Evolutionary conservation across 2,113 vertebrate genomes (phyloP).

Genomic region (Lontra canadensis): DNA sequence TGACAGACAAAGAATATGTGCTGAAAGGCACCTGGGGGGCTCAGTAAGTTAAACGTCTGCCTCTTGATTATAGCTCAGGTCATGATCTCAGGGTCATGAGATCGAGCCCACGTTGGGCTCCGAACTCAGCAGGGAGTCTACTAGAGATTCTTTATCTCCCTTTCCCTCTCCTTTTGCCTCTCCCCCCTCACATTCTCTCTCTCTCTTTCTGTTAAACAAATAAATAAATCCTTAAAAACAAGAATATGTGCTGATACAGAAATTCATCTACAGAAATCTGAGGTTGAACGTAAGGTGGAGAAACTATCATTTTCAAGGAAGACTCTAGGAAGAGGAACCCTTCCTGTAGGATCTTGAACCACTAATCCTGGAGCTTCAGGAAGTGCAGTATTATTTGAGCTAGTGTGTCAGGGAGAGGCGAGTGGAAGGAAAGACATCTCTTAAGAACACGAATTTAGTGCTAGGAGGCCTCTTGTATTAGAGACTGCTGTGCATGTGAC

Average conservation of each 20-base stretch:
- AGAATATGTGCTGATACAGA: background rate
- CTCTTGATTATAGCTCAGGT: background rate
- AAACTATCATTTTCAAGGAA: background rate
- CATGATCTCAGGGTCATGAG: background rate
- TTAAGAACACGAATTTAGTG: background rate
- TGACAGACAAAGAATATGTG: background rate
- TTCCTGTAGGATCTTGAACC: background rate
- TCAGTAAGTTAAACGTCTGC: background rate
- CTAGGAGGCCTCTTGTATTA: background rate
- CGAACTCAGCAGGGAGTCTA: background rate
- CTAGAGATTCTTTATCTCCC: background rate
- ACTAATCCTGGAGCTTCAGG: background rate
- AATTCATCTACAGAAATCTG: background rate
- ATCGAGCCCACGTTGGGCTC: background rate
- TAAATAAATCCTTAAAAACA: background rate
- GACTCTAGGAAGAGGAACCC: too few species aligned
- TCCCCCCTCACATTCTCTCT: background rate
- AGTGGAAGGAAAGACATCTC: background rate
- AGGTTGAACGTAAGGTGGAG: background rate
- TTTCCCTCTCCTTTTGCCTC: background rate
- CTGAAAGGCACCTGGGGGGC: background rate
- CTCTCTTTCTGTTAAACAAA: background rate
- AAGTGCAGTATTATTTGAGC: background rate
- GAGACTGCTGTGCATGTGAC: background rate
- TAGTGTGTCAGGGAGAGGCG: background rate